A percentile compares a stretch with the other conserved stretches of the same genome.
Evolutionary conservation across 2,797 vertebrate species (phyloP).

Genomic region (Labroides dimidiatus): DNA sequence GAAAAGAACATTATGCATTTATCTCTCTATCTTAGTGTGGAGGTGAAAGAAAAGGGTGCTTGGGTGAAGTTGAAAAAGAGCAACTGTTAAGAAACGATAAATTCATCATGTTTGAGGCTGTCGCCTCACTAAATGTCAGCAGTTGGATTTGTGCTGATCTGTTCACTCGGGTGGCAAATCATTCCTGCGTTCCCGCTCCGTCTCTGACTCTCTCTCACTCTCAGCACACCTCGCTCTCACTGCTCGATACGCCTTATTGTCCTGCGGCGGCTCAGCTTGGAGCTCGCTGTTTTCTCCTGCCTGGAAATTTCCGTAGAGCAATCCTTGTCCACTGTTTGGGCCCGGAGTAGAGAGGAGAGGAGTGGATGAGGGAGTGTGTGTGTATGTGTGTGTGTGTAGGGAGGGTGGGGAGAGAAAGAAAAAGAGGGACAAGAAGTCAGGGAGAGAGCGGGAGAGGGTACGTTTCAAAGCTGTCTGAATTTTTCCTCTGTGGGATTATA

Average conservation of each 20-base stretch:
- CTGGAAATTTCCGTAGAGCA: constrained; percentile 80
- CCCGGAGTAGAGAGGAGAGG: constrained; percentile 37
- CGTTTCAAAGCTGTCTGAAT: constrained; percentile 47
- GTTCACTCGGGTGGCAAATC: constrained; percentile 20
- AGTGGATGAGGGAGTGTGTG: constrained; percentile 20
- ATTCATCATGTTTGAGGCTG: background rate
- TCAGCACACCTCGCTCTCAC: constrained; percentile 20
- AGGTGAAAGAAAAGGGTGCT: background rate
- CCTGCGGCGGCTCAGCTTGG: constrained; percentile 41
- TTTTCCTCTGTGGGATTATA: constrained; percentile 53
- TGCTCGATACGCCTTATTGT: constrained; percentile 54
- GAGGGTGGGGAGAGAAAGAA: constrained; percentile 9
- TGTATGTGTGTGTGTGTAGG: constrained; percentile 21
- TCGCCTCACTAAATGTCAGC: constrained; percentile 17
- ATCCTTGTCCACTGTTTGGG: constrained; percentile 65
- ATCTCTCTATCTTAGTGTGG: constrained; percentile 7
- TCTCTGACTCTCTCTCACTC: constrained; percentile 14
- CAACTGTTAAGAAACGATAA: constrained; percentile 32
- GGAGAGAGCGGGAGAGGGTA: constrained; percentile 11
- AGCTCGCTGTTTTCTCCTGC: constrained; percentile 47
- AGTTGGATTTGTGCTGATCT: constrained; percentile 42
- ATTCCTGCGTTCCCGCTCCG: constrained; percentile 43
- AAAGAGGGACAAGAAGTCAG: background rate
- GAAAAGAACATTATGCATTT: constrained; percentile 45
- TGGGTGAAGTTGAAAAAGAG: constrained; percentile 4